phyloP scores from a whole-genome alignment of 2,888 invertebrate genomes.

The Odontocolon sp. region DNA sequence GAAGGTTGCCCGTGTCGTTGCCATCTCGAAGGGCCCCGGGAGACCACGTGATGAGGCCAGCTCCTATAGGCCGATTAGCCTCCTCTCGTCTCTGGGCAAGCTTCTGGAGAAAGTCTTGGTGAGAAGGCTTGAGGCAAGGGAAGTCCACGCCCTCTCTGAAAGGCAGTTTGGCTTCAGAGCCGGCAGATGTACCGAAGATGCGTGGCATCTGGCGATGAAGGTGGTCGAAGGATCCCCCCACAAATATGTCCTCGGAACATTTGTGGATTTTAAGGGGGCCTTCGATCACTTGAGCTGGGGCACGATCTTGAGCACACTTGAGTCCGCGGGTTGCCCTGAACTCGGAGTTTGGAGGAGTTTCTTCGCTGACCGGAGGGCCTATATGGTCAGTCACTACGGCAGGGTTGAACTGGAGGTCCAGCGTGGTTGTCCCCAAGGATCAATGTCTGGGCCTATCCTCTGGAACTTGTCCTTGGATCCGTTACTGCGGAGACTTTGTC shows the following conservation, averaged over 20 bases:
- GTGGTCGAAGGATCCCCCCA: conserved; percentile 7
- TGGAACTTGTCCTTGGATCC: not conserved
- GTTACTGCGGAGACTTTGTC: not conserved
- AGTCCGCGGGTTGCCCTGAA: not conserved
- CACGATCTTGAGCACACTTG: not conserved
- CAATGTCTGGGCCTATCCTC: not conserved
- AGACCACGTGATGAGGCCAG: conserved; percentile 21
- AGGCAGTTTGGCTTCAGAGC: conserved; percentile 18
- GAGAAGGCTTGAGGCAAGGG: not conserved
- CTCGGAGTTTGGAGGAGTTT: not conserved
- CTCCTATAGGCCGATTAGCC: conserved; percentile 11
- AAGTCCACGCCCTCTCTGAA: not conserved
- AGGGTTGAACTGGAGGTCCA: too few species aligned
- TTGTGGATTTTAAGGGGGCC: too few species aligned
- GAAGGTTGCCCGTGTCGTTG: conserved; percentile 1
- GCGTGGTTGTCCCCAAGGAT: too few species aligned
- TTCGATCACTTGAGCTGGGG: conserved; percentile 1
- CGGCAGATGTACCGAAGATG: conserved; percentile 12
- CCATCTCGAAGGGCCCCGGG: conserved; percentile 7
- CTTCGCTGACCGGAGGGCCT: not conserved
- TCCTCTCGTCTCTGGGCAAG: conserved; percentile 9
- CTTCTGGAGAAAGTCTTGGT: conserved; percentile 17
- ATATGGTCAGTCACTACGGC: not conserved
- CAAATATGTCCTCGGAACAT: not conserved
- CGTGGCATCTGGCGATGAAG: not conserved